Conservation (phyloP, 2,797 vertebrate species). For the Enteromius trimaculatus region DNA sequence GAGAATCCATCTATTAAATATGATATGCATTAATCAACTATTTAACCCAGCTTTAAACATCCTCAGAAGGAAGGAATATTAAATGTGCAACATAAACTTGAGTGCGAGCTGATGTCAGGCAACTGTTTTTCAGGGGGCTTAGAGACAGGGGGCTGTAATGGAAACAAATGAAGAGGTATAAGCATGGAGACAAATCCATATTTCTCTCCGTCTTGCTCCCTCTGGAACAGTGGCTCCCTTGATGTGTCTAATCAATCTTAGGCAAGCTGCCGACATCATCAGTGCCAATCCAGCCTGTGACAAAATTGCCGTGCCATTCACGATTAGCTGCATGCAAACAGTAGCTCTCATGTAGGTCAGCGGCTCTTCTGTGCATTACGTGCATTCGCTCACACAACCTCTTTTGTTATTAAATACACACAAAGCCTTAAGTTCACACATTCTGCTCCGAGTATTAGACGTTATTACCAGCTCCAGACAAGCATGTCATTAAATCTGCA, state of each 20-base stretch:
- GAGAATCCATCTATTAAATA: not conserved
- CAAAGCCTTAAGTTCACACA: not conserved
- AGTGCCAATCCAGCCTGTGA: slow-evolving; percentile 56
- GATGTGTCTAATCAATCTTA: slow-evolving; percentile 68
- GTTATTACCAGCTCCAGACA: slow-evolving; percentile 19
- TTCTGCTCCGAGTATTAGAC: not conserved
- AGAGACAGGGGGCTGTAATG: slow-evolving; percentile 62
- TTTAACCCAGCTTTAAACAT: slow-evolving; percentile 19
- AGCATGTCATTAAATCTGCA: slow-evolving; percentile 24
- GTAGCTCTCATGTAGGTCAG: slow-evolving; percentile 45
- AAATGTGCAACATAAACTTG: slow-evolving; percentile 30
- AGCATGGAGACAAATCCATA: slow-evolving; percentile 62
- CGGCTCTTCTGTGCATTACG: not conserved
- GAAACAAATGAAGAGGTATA: slow-evolving; percentile 67
- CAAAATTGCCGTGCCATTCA: slow-evolving; percentile 57
- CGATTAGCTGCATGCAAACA: slow-evolving; percentile 59
- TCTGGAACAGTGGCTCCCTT: slow-evolving; percentile 57
- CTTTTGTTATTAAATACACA: not conserved
- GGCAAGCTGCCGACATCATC: slow-evolving; percentile 58
- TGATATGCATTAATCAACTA: slow-evolving; percentile 8
- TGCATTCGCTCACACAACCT: not conserved
- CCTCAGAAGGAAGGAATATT: not conserved
- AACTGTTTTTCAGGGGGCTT: slow-evolving; percentile 49
- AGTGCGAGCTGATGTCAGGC: slow-evolving; percentile 52
- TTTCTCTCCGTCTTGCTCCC: slow-evolving; percentile 60